Evolutionary conservation across 2,888 invertebrate genomes (phyloP).

Genomic region (Mellilla xanthometata): DNA sequence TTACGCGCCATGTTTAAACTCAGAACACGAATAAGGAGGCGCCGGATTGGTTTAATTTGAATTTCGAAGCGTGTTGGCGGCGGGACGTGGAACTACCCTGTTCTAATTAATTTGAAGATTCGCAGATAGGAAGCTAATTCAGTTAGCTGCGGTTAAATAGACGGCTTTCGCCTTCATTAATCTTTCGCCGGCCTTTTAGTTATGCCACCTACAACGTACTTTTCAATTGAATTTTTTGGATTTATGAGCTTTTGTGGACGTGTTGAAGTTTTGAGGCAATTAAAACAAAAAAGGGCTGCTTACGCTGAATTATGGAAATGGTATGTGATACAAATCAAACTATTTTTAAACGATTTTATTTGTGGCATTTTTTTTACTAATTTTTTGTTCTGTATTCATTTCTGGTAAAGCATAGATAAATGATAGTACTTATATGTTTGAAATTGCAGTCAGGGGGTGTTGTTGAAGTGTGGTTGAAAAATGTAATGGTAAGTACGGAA

Average conservation of each 20-base stretch:
- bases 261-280: conserved; percentile 21
- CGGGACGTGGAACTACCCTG: conserved; percentile 51
- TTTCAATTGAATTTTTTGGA: conserved; percentile 32
- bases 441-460: too few species aligned
- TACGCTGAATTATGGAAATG: conserved; percentile 20
- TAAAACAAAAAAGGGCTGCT: conserved; percentile 29
- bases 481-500: too few species aligned
- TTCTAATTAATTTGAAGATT: conserved; percentile 79
- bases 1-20: conserved; percentile 78
- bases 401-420: too few species aligned
- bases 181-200: conserved; percentile 56
- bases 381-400: too few species aligned
- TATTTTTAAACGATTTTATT: background rate
- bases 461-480: too few species aligned
- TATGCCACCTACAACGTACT: conserved; percentile 58
- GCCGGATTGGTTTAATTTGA: conserved; percentile 82
- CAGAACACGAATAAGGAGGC: conserved; percentile 81
- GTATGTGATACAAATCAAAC: conserved; percentile 23
- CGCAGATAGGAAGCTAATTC: conserved; percentile 78
- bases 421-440: too few species aligned
- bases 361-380: too few species aligned
- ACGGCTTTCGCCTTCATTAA: conserved; percentile 67
- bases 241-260: conserved; percentile 19
- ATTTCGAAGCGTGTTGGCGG: conserved; percentile 69
- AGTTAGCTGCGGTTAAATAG: conserved; percentile 74